A percentile compares a stretch with the other conserved stretches of the same genome.
These are phyloP conservation scores for Heterodera filipjevi DNA, from an alignment of 2,888 invertebrate species.

Conservation along the genomic window DNA sequence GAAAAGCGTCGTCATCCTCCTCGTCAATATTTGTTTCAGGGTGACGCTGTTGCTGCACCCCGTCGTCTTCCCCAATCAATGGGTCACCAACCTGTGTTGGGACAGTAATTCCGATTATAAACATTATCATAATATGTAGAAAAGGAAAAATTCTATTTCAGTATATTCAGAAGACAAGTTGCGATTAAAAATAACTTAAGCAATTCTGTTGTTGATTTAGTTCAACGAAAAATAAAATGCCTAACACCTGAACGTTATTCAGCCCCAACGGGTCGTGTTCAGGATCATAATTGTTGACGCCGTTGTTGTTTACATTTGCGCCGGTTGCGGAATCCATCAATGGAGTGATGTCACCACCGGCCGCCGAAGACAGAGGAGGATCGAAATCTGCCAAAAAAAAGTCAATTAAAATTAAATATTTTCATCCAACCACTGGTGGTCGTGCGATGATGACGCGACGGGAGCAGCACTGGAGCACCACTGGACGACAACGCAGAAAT, in stretches of 20 bases:
- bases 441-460: not conserved
- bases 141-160: no score
- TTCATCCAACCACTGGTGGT: not conserved
- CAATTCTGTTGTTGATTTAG: no score
- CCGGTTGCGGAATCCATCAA: not conserved
- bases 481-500: not conserved
- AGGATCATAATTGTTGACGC: not conserved
- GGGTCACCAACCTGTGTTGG: not conserved
- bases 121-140: no score
- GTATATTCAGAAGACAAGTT: no score
- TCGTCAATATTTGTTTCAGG: not conserved
- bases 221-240: no score
- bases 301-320: not conserved
- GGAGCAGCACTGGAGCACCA: not conserved
- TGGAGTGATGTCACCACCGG: not conserved
- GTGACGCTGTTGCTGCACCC: not conserved
- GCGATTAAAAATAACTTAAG: no score
- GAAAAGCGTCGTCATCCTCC: not conserved
- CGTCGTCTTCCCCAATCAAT: not conserved
- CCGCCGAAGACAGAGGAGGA: not conserved
- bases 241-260: not conserved
- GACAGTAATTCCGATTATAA: not conserved
- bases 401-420: not conserved
- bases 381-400: not conserved
- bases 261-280: not conserved